Base-by-base conservation (phyloP, 2,113 vertebrate genomes). In the Balaeniceps rex region DNA sequence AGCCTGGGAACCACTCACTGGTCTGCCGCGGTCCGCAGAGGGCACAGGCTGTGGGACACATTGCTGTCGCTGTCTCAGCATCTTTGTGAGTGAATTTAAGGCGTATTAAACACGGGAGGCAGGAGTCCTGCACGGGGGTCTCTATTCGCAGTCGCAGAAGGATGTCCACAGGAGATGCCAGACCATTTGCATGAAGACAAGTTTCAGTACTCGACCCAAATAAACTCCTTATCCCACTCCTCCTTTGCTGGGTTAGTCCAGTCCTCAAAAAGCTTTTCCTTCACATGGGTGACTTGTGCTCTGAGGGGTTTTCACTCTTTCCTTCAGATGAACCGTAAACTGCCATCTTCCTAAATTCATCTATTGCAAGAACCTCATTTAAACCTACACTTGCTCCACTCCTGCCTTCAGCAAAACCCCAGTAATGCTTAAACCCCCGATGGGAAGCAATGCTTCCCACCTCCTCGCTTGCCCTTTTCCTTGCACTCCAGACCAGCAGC, bases 401-500 rank as follows among this genome's bases (percentile, higher is more conserved):
- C 74, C 63, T 74, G 46, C 83, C 78, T 11, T 6, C 70, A 58
- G 18, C 36, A n/a, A 61, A 82, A 14, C 51, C 61, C 19, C 47
- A 2, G 12, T 1, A 15, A 18, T 0, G 6, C 60, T 25, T 16
- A 29, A 28, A 13, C 26, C 52, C n/a, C 12, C 2, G 1, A 15
- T 1, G 16, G 49, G n/a, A 40, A 54, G 44, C 42, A 42, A 11
- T 2, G 28, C n/a, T 61, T 6, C 76, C 44, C 71, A 28, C 4
- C 58, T 47, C 51, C 40, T 34, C 10, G 0, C 31, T 31, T 17
- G 5, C 25, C 74, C 69, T 71, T 44, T n/a, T 21, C 88, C 71
- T 34, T 3, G 8, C 38, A 0, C 51, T 70, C 80, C 44, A 24
- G 26, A 17, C 34, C 38, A 11, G 46, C 1, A 2, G 10, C 0